phyloP scores from a whole-genome alignment of 2,113 vertebrate genomes.

The Dendrocopos noguchii region DNA sequence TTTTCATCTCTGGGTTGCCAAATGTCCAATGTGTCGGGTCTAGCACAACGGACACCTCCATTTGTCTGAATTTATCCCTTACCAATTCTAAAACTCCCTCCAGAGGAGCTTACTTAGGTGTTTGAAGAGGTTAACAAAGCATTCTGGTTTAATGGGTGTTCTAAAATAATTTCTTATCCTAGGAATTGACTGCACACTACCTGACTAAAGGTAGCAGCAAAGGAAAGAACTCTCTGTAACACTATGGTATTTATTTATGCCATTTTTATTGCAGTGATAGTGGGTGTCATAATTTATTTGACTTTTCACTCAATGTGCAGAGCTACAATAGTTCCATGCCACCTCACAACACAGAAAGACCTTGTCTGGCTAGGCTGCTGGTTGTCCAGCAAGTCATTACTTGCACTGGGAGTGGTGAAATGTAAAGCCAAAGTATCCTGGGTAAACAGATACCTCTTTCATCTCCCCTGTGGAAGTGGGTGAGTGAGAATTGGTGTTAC shows the following conservation, averaged over 20 bases:
- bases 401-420: conserved; percentile 6
- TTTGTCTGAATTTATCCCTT: not conserved
- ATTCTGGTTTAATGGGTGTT: not conserved
- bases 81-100: not conserved
- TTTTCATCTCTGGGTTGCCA: not conserved
- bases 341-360: not conserved
- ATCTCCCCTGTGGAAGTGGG: conserved; percentile 26
- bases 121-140: not conserved
- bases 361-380: not conserved
- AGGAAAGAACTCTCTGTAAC: not conserved
- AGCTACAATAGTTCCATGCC: not conserved
- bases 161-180: not conserved
- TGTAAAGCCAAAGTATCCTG: conserved; percentile 6
- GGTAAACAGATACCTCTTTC: conserved; percentile 35
- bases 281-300: not conserved
- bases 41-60: not conserved
- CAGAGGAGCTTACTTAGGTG: accelerated
- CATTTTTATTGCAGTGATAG: not conserved
- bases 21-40: not conserved
- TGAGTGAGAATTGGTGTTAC: conserved; percentile 58
- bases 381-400: conserved; percentile 29
- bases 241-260: not conserved
- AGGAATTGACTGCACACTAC: not conserved
- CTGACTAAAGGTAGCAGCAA: not conserved
- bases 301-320: not conserved